Conservation (phyloP, 1,140 invertebrate genomes). For the Eriocheir sinensis region DNA sequence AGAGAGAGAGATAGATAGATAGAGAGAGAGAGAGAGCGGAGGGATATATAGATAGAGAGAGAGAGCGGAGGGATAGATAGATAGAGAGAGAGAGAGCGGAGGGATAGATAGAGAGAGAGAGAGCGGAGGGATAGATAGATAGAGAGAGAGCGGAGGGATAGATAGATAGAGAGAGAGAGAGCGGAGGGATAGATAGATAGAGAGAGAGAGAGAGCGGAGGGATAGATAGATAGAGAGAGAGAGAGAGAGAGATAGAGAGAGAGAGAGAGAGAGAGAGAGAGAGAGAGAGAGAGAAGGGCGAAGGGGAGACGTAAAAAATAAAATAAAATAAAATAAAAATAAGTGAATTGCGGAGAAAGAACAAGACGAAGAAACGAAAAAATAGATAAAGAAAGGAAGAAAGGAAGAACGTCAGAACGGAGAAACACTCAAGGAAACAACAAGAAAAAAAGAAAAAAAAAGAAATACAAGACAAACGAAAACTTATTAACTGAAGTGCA, state of each 20-base stretch:
- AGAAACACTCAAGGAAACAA: not conserved
- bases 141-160: too few relatives aligned
- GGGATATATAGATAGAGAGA: not conserved
- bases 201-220: not conserved
- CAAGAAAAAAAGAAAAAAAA: not conserved
- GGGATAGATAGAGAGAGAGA: not conserved
- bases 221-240: not conserved
- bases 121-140: not conserved
- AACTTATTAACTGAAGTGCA: too few relatives aligned
- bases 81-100: not conserved
- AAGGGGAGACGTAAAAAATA: too few relatives aligned
- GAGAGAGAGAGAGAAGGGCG: not conserved
- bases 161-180: not conserved
- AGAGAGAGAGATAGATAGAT: not conserved
- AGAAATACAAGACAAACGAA: too few relatives aligned
- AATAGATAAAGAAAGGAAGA: not conserved
- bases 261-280: not conserved
- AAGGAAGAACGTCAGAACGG: not conserved
- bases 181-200: too few relatives aligned
- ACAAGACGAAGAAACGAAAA: not conserved
- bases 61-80: too few relatives aligned
- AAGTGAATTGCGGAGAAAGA: too few relatives aligned
- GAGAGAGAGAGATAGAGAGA: not conserved
- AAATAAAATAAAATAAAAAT: too few relatives aligned
- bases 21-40: not conserved